A percentile compares a stretch with the other conserved stretches of the same genome.
Evolutionary conservation across 2,113 vertebrate species (phyloP).

Genomic region (Pseudonaja textilis): DNA sequence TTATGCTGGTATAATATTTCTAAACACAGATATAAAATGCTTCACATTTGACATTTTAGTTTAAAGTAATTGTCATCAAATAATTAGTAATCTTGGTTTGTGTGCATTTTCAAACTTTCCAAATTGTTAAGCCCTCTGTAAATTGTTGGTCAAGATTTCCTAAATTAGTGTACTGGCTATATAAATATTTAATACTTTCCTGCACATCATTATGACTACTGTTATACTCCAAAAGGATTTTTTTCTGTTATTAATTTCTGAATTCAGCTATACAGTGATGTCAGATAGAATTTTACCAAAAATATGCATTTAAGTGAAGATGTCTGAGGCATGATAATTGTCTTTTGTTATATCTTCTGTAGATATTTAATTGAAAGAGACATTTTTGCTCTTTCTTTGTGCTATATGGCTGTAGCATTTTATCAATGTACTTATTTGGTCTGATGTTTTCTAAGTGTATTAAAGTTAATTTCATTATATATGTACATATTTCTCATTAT

Average conservation of each 20-base stretch:
- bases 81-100: neutral
- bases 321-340: neutral
- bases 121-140: conserved; percentile 1
- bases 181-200: neutral
- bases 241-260: neutral
- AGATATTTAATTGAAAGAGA: neutral
- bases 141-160: conserved; percentile 17
- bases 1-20: neutral
- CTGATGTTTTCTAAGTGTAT: neutral
- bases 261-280: neutral
- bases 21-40: neutral
- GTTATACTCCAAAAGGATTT: neutral
- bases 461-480: neutral
- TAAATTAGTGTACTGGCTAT: conserved; percentile 3
- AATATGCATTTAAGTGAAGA: neutral
- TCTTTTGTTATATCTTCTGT: neutral
- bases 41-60: neutral
- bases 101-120: neutral
- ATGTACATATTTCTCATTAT: neutral
- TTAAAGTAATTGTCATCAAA: neutral
- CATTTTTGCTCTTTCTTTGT: neutral
- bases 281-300: neutral
- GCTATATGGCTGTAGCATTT: neutral
- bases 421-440: neutral
- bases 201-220: neutral